Conservation (phyloP, 2,888 invertebrate genomes). For the Pyrrhosoma nymphula region DNA sequence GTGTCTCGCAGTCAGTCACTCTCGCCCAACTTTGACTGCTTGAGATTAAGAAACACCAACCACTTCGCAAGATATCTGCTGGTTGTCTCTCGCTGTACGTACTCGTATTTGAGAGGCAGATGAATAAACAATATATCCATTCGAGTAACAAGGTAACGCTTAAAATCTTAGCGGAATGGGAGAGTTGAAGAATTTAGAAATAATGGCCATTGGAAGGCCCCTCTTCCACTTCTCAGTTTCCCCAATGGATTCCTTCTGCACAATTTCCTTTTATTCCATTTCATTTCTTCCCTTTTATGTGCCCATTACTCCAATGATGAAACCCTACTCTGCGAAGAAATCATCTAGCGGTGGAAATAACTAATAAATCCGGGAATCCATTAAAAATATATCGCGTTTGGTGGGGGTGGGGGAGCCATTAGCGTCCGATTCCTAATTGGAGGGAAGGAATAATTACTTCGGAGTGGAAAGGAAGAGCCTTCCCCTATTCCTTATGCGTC, state of each 20-base stretch:
- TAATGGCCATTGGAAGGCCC: not conserved
- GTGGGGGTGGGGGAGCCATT: not conserved
- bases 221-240: not conserved
- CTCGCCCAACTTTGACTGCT: too few species aligned
- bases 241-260: not conserved
- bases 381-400: not conserved
- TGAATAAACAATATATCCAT: too few species aligned
- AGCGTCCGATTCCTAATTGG: conserved; percentile 33
- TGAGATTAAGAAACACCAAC: too few species aligned
- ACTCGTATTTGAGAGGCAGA: too few species aligned
- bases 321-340: not conserved
- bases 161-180: too few species aligned
- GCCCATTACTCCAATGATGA: not conserved
- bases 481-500: not conserved
- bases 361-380: conserved; percentile 24
- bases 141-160: too few species aligned
- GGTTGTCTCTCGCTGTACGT: too few species aligned
- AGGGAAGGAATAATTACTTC: conserved; percentile 51
- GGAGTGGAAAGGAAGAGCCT: not conserved
- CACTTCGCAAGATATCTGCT: too few species aligned
- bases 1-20: too few species aligned
- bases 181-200: too few species aligned
- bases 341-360: not conserved
- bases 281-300: conserved; percentile 5
- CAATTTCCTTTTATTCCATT: conserved; percentile 2